A percentile compares a stretch with the other conserved stretches of the same genome.
These are phyloP conservation scores for Matsumyia berberina DNA, from an alignment of 2,888 invertebrate species.

Conservation along the genomic window DNA sequence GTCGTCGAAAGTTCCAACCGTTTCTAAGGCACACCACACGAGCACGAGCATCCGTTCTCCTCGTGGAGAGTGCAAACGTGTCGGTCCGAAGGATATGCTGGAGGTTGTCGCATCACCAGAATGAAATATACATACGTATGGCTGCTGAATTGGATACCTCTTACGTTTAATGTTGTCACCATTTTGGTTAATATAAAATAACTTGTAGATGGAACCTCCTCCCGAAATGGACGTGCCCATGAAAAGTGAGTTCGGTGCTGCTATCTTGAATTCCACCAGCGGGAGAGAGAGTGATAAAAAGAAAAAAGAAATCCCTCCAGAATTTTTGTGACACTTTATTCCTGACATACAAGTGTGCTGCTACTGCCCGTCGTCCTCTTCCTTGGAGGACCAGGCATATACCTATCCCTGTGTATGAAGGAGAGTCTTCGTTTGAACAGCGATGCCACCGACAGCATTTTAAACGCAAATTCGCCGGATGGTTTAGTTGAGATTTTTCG, in stretches of 20 bases:
- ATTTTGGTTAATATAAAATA: constrained; percentile 59
- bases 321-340: constrained; percentile 9
- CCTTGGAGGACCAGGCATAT: not conserved
- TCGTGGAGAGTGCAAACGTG: constrained; percentile 8
- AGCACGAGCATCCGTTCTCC: not conserved
- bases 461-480: constrained; percentile 55
- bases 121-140: constrained; percentile 24
- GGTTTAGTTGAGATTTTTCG: constrained; percentile 63
- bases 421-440: constrained; percentile 26
- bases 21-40: not conserved
- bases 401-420: not conserved
- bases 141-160: constrained; percentile 48
- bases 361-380: not conserved
- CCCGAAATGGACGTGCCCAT: constrained; percentile 43
- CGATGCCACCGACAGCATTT: constrained; percentile 42
- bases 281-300: not conserved
- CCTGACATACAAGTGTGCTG: constrained; percentile 18
- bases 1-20: constrained; percentile 32
- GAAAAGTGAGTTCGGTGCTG: constrained; percentile 30
- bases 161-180: constrained; percentile 60
- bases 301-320: not conserved
- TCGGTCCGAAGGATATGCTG: constrained; percentile 2
- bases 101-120: constrained; percentile 32
- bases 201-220: constrained; percentile 40
- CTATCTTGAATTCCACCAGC: constrained; percentile 17